Conservation (phyloP, 2,888 invertebrate genomes). For the Zele albiditarsus region DNA sequence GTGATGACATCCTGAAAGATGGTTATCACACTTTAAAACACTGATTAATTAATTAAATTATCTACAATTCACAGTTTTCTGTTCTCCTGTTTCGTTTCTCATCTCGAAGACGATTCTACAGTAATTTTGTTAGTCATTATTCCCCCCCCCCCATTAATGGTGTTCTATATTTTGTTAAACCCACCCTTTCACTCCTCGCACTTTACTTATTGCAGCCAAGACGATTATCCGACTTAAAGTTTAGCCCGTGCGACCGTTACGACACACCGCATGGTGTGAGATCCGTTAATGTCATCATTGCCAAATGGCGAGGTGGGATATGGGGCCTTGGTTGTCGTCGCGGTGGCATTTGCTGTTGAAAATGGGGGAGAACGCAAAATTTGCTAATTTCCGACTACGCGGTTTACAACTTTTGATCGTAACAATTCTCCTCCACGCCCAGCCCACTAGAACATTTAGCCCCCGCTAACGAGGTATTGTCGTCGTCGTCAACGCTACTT, state of each 20-base stretch:
- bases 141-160: not conserved
- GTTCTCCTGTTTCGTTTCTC: not conserved
- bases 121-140: constrained; percentile 16
- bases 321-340: not conserved
- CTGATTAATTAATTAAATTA: not conserved
- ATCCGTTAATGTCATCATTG: constrained; percentile 50
- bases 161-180: not conserved
- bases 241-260: constrained; percentile 38
- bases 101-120: too few relatives aligned
- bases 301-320: not conserved
- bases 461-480: constrained; percentile 68
- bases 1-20: too few relatives aligned
- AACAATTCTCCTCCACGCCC: constrained; percentile 56
- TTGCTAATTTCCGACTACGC: constrained; percentile 62
- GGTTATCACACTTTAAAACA: too few relatives aligned
- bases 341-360: constrained; percentile 29
- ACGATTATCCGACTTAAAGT: constrained; percentile 53
- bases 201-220: constrained; percentile 10
- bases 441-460: constrained; percentile 50
- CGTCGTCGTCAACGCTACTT: constrained; percentile 48
- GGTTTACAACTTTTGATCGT: constrained; percentile 66
- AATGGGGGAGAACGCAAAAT: constrained; percentile 43
- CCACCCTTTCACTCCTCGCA: constrained; percentile 4
- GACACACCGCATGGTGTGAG: constrained; percentile 40
- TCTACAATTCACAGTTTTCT: not conserved